A percentile compares a stretch with the other conserved stretches of the same genome.
Conservation (phyloP, 2,888 invertebrate species). For the Mellilla xanthometata region DNA sequence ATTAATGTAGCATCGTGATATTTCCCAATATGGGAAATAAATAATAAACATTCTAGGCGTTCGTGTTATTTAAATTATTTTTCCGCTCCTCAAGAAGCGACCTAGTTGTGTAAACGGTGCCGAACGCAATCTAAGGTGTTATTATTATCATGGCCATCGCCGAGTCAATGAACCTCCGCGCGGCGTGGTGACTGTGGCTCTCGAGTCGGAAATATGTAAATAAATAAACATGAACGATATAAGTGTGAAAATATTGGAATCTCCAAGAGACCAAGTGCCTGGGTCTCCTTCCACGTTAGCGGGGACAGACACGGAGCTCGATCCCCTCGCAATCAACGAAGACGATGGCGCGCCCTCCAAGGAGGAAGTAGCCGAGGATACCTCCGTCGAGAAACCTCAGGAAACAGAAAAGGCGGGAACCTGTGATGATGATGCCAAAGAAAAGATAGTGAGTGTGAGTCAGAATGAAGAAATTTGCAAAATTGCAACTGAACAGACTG, state of each 20-base stretch:
- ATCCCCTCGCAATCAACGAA: conserved; percentile 68
- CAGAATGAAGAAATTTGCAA: conserved; percentile 46
- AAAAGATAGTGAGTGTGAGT: conserved; percentile 55
- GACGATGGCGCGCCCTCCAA: conserved; percentile 42
- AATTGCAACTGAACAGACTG: conserved; percentile 39
- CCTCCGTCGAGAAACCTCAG: conserved; percentile 31
- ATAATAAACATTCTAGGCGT: conserved; percentile 52
- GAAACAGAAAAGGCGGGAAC: conserved; percentile 49
- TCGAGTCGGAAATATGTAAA: conserved; percentile 78
- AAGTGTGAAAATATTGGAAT: conserved; percentile 73
- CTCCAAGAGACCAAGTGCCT: conserved; percentile 62
- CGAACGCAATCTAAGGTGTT: conserved; percentile 26
- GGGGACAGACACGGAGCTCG: conserved; percentile 59
- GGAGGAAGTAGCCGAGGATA: conserved; percentile 41
- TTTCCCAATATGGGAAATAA: conserved; percentile 66
- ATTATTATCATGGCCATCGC: conserved; percentile 56
- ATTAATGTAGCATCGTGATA: conserved; percentile 63
- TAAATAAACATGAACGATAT: conserved; percentile 82
- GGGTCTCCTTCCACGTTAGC: conserved; percentile 52
- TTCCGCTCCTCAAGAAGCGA: conserved; percentile 14
- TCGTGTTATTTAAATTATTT: conserved; percentile 36
- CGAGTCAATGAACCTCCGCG: conserved; percentile 67
- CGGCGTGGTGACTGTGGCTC: conserved; percentile 73
- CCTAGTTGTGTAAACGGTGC: conserved; percentile 28
- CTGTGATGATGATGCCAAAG: conserved; percentile 80